phyloP scores from a whole-genome alignment of 2,888 invertebrate genomes.

The Cabera pusaria region DNA sequence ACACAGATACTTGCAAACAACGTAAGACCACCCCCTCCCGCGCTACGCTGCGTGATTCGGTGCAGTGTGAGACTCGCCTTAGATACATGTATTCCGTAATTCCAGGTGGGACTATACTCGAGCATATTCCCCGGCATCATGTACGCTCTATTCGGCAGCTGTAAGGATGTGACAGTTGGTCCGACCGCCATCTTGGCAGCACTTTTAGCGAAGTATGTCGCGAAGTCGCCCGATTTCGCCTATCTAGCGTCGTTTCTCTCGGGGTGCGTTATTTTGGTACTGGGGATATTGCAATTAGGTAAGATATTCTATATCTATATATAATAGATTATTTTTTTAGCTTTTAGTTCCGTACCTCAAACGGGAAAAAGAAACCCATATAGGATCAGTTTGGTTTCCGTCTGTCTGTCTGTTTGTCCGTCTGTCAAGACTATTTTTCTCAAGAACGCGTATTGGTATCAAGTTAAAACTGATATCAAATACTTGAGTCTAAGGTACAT shows the following conservation, averaged over 20 bases:
- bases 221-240: conserved; percentile 86
- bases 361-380: too few species aligned
- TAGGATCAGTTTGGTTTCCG: too few species aligned
- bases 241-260: conserved; percentile 88
- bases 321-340: not conserved
- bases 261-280: conserved; percentile 87
- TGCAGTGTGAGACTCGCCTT: too few species aligned
- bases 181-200: conserved; percentile 96
- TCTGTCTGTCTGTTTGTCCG: too few species aligned
- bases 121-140: conserved; percentile 96
- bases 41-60: too few species aligned
- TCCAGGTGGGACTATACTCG: conserved; percentile 93
- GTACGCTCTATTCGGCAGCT: conserved; percentile 94
- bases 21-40: too few species aligned
- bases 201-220: conserved; percentile 88
- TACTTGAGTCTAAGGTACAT: too few species aligned
- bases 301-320: conserved; percentile 23
- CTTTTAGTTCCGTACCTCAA: not conserved
- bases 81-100: too few species aligned
- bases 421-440: too few species aligned
- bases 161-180: conserved; percentile 90
- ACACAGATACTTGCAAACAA: too few species aligned
- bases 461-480: too few species aligned
- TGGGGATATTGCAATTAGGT: conserved; percentile 89
- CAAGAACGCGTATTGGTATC: too few species aligned